phyloP scores from a whole-genome alignment of 1,140 invertebrate species.

The Nymphalis io region DNA sequence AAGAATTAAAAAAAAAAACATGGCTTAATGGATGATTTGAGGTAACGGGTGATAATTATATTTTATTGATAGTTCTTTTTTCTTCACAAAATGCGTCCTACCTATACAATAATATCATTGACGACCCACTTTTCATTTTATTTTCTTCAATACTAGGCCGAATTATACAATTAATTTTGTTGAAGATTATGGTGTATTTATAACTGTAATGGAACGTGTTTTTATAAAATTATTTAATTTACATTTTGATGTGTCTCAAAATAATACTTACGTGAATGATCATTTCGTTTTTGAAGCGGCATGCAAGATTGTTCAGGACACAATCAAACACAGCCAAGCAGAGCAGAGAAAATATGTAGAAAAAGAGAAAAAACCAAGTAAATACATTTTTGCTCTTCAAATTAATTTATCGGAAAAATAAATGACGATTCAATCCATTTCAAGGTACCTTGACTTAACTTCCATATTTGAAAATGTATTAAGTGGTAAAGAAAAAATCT shows the following conservation, averaged over 20 bases:
- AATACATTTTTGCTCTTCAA: conserved; percentile 80
- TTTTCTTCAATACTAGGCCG: conserved; percentile 32
- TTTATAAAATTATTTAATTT: conserved; percentile 48
- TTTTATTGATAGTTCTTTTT: conserved; percentile 35
- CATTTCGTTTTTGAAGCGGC: conserved; percentile 89
- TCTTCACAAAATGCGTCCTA: conserved; percentile 34
- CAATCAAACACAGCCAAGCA: conserved; percentile 89
- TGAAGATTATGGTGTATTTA: conserved; percentile 40
- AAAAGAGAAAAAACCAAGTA: conserved; percentile 85
- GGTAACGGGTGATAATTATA: conserved; percentile 58
- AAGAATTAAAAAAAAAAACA: conserved; percentile 53
- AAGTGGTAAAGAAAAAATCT: background rate
- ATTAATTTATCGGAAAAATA: conserved; percentile 77
- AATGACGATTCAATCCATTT: conserved; percentile 73
- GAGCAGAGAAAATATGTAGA: conserved; percentile 87
- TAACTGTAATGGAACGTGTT: conserved; percentile 52
- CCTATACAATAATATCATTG: conserved; percentile 36
- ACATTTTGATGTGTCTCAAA: conserved; percentile 79
- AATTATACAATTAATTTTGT: conserved; percentile 29
- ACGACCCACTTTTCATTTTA: conserved; percentile 34
- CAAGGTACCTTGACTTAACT: conserved; percentile 68
- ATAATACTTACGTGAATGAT: conserved; percentile 89
- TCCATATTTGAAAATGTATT: conserved; percentile 1
- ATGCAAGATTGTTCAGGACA: conserved; percentile 87
- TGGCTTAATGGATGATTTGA: conserved; percentile 68